Percentiles rank a stretch among this genome's conserved stretches.
phyloP scores from a whole-genome alignment of 2,888 invertebrate genomes.

The Cryptus viduatorius region DNA sequence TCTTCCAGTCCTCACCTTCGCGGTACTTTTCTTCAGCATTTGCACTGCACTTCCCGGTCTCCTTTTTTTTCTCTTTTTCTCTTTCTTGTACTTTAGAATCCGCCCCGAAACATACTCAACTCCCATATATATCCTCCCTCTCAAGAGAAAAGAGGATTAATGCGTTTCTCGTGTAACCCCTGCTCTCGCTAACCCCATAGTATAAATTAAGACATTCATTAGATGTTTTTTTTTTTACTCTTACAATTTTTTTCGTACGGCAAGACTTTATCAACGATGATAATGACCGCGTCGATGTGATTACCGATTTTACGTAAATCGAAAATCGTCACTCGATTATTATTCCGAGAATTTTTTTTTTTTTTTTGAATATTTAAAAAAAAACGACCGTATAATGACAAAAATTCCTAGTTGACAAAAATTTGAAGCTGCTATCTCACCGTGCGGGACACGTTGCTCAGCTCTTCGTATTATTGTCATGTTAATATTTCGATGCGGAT shows the following conservation, averaged over 20 bases:
- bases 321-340: too few relatives aligned
- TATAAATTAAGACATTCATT: conserved; percentile 31
- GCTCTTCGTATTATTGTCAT: conserved; percentile 62
- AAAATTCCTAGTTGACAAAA: conserved; percentile 17
- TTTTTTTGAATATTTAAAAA: too few relatives aligned
- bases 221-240: not conserved
- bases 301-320: not conserved
- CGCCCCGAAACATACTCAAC: conserved; percentile 61
- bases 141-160: conserved; percentile 71
- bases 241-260: not conserved
- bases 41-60: conserved; percentile 16
- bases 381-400: not conserved
- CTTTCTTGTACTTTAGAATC: conserved; percentile 44
- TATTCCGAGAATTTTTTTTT: too few relatives aligned
- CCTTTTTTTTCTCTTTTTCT: conserved; percentile 49
- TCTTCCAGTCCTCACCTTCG: conserved; percentile 29
- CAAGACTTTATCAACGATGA: not conserved
- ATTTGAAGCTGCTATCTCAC: not conserved
- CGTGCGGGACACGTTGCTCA: not conserved
- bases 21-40: conserved; percentile 45
- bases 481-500: conserved; percentile 59
- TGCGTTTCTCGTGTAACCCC: conserved; percentile 65
- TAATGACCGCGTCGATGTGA: not conserved
- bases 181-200: conserved; percentile 42
- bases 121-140: conserved; percentile 69